Evolutionary conservation across 2,888 invertebrate species (phyloP), one percentile per base, ranked within the genome.

Genomic region (Dryadula phaetusa): DNA sequence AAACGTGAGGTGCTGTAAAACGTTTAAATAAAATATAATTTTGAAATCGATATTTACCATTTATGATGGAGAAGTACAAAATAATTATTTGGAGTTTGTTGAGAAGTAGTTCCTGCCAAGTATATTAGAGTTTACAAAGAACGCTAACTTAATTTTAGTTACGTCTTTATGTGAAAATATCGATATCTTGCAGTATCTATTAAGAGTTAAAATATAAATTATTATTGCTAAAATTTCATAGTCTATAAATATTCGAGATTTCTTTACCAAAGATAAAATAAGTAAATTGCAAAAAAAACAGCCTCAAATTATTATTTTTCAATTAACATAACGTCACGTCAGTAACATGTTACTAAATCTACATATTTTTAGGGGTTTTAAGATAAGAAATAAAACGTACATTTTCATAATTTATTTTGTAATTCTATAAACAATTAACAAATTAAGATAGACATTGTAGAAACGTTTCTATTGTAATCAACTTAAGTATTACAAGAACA

Each of bases 31-130:
- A 40, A 56, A 25, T 3, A 54, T 20, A 42, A n/a, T 64, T 62
- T 34, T 8, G 40, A 20, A 65, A 64, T 62, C 16, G 20, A 69
- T 69, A 69, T 42, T 69, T 69, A 69, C 68, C 68, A n/a, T 65
- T 56, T 16, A 44, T 56, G 56, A 25, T 40, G 22, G 10, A 40
- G 22, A 16, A n/a, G 25, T 25, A 56, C 40, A 0, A 22, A 25
- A 25, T 25, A 25, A 56, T 56, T 56, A 40, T 37, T 25, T 40
- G 52, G 25, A 22, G 40, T n/a, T 10, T 22, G 40, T 40, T n/a
- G 37, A 2, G 22, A 16, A 40, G 56, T 40, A 40, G 40, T 16
- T 56, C 40, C 22, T 56, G 56, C 56, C n/a, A 56, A 56, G 40
- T 40, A 10, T 40, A 40, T 56, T 22, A 22, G n/a, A 40, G n/a